Base-by-base conservation (phyloP, 2,888 invertebrate genomes). In the Leuctra nigra region DNA sequence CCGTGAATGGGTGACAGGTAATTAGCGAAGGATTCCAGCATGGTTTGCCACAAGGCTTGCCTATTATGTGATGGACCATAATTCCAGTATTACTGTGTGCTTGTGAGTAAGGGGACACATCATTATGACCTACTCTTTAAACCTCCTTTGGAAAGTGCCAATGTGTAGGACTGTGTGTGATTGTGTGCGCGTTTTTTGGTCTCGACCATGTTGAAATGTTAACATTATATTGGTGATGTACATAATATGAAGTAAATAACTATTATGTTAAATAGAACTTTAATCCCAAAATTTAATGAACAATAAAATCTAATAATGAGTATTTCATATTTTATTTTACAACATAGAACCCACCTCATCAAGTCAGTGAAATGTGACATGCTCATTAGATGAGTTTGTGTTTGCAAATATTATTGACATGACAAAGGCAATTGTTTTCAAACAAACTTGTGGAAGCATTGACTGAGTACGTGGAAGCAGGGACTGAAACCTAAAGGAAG, bases 21-120 rank as follows among this genome's bases (percentile, higher is more conserved):
- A 48, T 25, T 16, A 22, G 14, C 11, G 18, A 25, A 48, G 6
- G 47, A 47, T 47, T 47, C 22, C 20, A 23, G 48, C 24, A 33
- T 48, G 48, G 29, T 48, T 48, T 14, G 50, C 50, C 35, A 11
- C 35, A 20, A 16, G 35, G 50, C 50, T 50, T 35, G 50, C 50
- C 35, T 18, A 18, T n/a, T 25, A 41, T 53, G 29, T 47, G 38
- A 46, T 47, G 47, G 53, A 55, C 48, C 59, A 56, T 53, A 50
- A 47, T 46, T 56, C 33, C 59, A 61, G 55, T 58, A 56, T 60
- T 55, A 56, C 53, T 60, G 24, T 48, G 38, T 56, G 50, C 24
- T 44, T 44, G 53, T 35, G 50, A 22, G 50, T 20, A 50, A 20
- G 50, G n/a, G n/a, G n/a, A n/a, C n/a, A n/a, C 56, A 35, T 53